phyloP scores from a whole-genome alignment of 2,113 vertebrate species.

The Odontophorus gujanensis region DNA sequence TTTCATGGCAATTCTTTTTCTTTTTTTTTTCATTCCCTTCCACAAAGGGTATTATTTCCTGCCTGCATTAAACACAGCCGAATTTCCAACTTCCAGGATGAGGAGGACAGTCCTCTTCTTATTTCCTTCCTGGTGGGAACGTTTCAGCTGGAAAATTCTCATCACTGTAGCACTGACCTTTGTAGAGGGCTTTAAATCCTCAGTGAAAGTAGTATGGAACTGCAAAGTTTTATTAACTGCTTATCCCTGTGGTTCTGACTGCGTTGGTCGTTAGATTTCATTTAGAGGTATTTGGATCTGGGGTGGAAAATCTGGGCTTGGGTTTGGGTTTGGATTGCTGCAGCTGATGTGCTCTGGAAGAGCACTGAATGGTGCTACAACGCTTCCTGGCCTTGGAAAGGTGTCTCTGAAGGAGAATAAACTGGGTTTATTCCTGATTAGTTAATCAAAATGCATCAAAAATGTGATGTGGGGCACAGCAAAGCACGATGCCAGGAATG shows the following conservation, averaged over 20 bases:
- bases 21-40: too few relatives aligned
- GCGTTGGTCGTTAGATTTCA: constrained; percentile 49
- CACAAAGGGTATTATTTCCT: background rate
- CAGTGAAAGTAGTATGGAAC: constrained; percentile 47
- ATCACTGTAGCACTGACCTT: constrained; percentile 60
- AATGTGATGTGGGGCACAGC: background rate
- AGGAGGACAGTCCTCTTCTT: background rate
- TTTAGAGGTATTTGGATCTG: background rate
- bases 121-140: constrained; percentile 41
- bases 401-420: background rate
- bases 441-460: background rate
- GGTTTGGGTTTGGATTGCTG: background rate
- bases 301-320: background rate
- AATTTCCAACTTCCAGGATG: constrained; percentile 31
- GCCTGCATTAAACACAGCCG: background rate
- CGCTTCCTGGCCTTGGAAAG: background rate
- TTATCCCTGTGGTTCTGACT: constrained; percentile 36
- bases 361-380: background rate
- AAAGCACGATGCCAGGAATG: background rate
- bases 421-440: background rate
- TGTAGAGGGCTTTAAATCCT: constrained; percentile 69
- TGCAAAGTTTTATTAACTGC: constrained; percentile 68
- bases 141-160: constrained; percentile 69
- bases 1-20: constrained; percentile 26
- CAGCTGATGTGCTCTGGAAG: background rate